Evolutionary conservation across 2,888 invertebrate species (phyloP).

Genomic region (Spilosoma lubricipeda): DNA sequence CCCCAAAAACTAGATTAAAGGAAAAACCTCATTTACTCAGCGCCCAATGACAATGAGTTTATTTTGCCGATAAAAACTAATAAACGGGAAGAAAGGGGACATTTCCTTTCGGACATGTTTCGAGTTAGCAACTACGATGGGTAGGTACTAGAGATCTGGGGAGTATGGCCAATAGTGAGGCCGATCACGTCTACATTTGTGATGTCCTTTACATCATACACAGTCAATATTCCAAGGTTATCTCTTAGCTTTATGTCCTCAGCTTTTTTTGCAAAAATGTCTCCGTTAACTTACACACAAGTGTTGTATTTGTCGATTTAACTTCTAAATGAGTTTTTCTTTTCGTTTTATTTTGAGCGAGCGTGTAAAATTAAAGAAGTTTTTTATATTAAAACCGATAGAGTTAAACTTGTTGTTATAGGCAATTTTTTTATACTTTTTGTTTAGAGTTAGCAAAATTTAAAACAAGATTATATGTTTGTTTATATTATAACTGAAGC

Average conservation of each 20-base stretch:
- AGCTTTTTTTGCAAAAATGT: slow-evolving; percentile 18
- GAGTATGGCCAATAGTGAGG: slow-evolving; percentile 26
- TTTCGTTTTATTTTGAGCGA: background rate
- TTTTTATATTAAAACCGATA: background rate
- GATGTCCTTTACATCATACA: slow-evolving; percentile 48
- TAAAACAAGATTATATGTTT: background rate
- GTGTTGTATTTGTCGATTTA: slow-evolving; percentile 32
- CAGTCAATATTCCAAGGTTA: slow-evolving; percentile 47
- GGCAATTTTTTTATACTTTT: background rate
- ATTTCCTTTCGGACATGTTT: slow-evolving; percentile 62
- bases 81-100: slow-evolving; percentile 60
- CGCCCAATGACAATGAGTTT: slow-evolving; percentile 60
- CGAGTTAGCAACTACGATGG: slow-evolving; percentile 52
- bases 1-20: slow-evolving; percentile 58
- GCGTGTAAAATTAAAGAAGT: background rate
- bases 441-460: background rate
- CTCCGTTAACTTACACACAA: slow-evolving; percentile 14
- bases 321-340: slow-evolving; percentile 21
- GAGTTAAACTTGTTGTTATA: background rate
- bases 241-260: slow-evolving; percentile 32
- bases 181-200: slow-evolving; percentile 50
- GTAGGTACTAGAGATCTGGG: slow-evolving; percentile 11
- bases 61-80: slow-evolving; percentile 65
- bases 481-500: background rate
- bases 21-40: slow-evolving; percentile 54